Evolutionary conservation across 1,140 invertebrate genomes (phyloP), one percentile per base, ranked within the genome.

Genomic region (Drosophila busckii): DNA sequence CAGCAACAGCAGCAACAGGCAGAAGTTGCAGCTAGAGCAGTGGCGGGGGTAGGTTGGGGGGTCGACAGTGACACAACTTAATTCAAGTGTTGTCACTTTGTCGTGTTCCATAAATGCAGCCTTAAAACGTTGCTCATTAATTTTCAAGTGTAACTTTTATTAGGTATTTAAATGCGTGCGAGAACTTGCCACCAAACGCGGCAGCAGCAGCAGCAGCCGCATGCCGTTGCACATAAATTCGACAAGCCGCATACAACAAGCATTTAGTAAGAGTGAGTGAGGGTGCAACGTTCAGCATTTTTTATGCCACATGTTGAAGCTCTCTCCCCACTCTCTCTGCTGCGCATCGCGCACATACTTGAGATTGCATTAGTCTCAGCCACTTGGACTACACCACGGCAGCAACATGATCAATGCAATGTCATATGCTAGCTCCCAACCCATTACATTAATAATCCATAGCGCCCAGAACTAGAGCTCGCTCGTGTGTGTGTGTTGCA

Each of bases 91-190:
- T 82, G 75, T 82, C 75, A 82, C 75, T 82, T 82, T 82, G 75
- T 82, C 61, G 75, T 75, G 65, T 67, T 66, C 69, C 75, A 66
- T 66, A 82, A 75, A 82, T 66, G 65, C 55, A 61, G 48, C 56
- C 56, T 50, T 62, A 75, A 82, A 82, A 73, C 61, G 65, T 52
- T 82, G 75, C 75, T 82, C 75, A 82, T 82, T 82, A 82, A 82
- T 82, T 82, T 82, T 82, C 75, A 82, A 82, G 75, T 82, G 75
- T 82, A 82, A 82, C 76, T 82, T 82, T 82, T 82, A 82, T 82
- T 82, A 82, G 75, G 60, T 75, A 82, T 82, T 82, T 82, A 82
- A 78, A 82, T 82, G 75, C 75, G 69, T 82, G 73, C 60, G 70
- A 76, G 66, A 66, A 70, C 41, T 70, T 70, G 66, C 62, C 66